Conservation (phyloP, 2,113 vertebrate species). For the Empidonax traillii region DNA sequence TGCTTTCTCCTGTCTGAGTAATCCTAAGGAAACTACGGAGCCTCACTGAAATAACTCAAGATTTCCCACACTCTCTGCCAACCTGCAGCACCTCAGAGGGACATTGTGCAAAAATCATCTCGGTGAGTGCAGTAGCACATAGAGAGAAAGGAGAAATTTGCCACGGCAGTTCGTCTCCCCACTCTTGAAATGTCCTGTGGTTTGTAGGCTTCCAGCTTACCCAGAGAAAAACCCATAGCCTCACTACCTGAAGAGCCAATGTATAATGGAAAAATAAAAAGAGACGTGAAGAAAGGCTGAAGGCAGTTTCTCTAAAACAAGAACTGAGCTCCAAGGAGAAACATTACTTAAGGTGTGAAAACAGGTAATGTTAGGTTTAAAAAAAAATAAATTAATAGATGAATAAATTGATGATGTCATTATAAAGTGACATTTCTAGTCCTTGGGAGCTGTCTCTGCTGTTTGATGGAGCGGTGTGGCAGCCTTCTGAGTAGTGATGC, state of each 20-base stretch:
- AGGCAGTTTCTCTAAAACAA: background rate
- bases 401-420: background rate
- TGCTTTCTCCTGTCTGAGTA: background rate
- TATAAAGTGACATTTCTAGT: background rate
- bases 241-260: background rate
- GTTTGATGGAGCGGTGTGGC: background rate
- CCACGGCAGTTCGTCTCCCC: background rate
- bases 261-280: background rate
- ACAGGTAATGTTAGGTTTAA: fast-evolving
- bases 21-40: background rate
- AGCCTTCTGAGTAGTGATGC: background rate
- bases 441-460: background rate
- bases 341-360: background rate
- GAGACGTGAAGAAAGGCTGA: background rate
- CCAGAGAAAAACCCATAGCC: background rate
- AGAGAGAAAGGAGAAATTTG: background rate
- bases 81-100: background rate
- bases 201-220: background rate
- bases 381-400: background rate
- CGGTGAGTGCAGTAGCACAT: background rate
- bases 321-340: background rate
- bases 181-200: background rate
- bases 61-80: background rate
- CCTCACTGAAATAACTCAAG: background rate
- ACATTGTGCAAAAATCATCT: background rate